Evolutionary conservation across 2,113 vertebrate genomes (phyloP), one percentile per base, ranked within the genome.

Genomic region (Solea solea): DNA sequence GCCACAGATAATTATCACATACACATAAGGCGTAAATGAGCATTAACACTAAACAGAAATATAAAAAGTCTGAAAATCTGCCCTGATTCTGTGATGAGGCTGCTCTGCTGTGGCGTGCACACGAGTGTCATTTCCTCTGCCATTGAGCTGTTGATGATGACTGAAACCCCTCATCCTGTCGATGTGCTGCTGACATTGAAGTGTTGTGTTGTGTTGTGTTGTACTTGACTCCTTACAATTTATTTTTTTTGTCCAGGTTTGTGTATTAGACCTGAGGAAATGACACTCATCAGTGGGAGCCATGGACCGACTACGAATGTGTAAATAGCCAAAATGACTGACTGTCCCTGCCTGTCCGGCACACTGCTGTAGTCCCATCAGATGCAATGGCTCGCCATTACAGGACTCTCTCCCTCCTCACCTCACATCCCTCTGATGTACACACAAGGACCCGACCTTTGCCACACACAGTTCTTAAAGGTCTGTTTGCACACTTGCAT

Each of bases 241-340:
- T 27, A 53, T 4, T 12, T 69, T 64, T 25, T 74, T 74, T 60
- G 21, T 21, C 0, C 90, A 99, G 98, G 98, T 99, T 93, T 99
- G 98, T 87, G 98, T 99, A 86, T 93, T 99, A 95, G 98, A 99
- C 90, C 94, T 99, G 90, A 96, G 97, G 94, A 99, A 99, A 98
- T 99, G 97, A 97, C 94, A 92, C 93, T 94, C 27, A 53, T 92
- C 90, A 93, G 93, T 93, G 94, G 95, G 96, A 97, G 95, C 96
- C 96, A 95, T 96, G 96, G 96, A 96, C 96, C 97, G 96, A 98
- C 96, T 96, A 96, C 95, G 97, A 98, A 99, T 98, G 97, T 98
- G 97, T 98, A 97, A 96, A 97, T 98, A 97, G 97, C 98, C 97
- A 99, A 98, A 98, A 95, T 93, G 95, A 97, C 95, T 95, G 96